These are phyloP conservation scores for Luidia sarsii DNA, from an alignment of 53 echinoderm and acorn worm species.

Conservation along the genomic window DNA sequence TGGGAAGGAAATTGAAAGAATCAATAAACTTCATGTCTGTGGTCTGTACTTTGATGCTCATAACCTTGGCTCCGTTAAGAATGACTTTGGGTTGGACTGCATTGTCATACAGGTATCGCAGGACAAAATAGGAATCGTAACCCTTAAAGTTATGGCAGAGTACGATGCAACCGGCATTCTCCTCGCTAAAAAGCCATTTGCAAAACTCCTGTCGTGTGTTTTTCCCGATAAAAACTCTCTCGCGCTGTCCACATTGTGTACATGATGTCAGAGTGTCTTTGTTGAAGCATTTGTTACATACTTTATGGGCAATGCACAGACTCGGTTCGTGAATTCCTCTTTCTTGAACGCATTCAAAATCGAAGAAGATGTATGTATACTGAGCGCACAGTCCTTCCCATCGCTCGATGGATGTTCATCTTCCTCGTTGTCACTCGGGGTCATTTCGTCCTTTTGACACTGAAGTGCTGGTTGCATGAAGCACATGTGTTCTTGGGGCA, in stretches of 20 bases:
- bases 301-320: constrained; percentile 34
- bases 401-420: too few relatives aligned
- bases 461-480: constrained; percentile 22
- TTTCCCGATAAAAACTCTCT: not conserved
- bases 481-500: constrained; percentile 34
- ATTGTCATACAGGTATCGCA: constrained; percentile 46
- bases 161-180: not conserved
- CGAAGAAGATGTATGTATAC: constrained; percentile 47
- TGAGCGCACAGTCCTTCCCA: too few relatives aligned
- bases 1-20: constrained; percentile 51
- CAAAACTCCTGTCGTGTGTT: constrained; percentile 28
- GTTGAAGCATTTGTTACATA: not conserved
- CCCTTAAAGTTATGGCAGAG: constrained; percentile 53
- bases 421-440: too few relatives aligned
- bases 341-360: constrained; percentile 37
- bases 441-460: too few relatives aligned
- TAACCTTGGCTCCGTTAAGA: constrained; percentile 27
- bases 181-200: not conserved
- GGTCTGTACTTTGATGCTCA: constrained; percentile 1
- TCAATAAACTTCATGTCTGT: constrained; percentile 40
- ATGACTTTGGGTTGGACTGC: constrained; percentile 36
- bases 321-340: constrained; percentile 27
- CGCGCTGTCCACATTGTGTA: constrained; percentile 4
- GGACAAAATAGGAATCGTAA: constrained; percentile 44
- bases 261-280: not conserved